Percentiles rank a stretch among this genome's conserved stretches.
Evolutionary conservation across 2,888 invertebrate species (phyloP).

Genomic region (Polydrusus cervinus): DNA sequence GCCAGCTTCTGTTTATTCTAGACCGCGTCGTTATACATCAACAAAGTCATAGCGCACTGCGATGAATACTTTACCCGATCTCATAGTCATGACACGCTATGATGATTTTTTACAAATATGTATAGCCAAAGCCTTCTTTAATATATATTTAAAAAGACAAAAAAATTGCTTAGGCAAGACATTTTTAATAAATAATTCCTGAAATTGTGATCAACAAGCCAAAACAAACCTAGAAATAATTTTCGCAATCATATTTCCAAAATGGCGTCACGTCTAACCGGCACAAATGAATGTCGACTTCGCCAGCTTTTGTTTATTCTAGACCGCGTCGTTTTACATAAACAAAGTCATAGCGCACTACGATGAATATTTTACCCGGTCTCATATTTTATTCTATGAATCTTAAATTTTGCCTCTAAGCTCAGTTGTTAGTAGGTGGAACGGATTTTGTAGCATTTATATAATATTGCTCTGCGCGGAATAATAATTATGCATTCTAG

Average conservation of each 20-base stretch:
- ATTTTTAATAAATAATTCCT: too few relatives aligned
- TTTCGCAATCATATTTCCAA: conserved; percentile 1
- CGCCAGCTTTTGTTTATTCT: conserved; percentile 50
- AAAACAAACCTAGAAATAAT: not conserved
- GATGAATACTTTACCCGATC: too few relatives aligned
- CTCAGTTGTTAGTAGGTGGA: conserved; percentile 51
- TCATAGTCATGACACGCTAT: conserved; percentile 52
- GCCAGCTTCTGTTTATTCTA: conserved; percentile 49
- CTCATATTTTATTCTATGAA: conserved; percentile 72
- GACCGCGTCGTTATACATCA: conserved; percentile 50
- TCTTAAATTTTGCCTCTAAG: conserved; percentile 66
- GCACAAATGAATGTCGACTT: conserved; percentile 31
- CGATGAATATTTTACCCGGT: conserved; percentile 69
- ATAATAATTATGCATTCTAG: conserved; percentile 40
- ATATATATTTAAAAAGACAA: too few relatives aligned
- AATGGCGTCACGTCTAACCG: conserved; percentile 27
- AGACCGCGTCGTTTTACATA: conserved; percentile 51
- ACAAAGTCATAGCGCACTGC: too few relatives aligned
- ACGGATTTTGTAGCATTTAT: conserved; percentile 51
- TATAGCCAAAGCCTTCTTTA: not conserved
- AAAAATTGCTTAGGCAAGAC: too few relatives aligned
- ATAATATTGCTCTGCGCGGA: conserved; percentile 40
- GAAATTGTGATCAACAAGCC: not conserved
- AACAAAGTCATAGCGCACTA: conserved; percentile 49
- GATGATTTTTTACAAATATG: conserved; percentile 62